Evolutionary conservation across 2,113 vertebrate species (phyloP).

Genomic region (Coptodon rendalli): DNA sequence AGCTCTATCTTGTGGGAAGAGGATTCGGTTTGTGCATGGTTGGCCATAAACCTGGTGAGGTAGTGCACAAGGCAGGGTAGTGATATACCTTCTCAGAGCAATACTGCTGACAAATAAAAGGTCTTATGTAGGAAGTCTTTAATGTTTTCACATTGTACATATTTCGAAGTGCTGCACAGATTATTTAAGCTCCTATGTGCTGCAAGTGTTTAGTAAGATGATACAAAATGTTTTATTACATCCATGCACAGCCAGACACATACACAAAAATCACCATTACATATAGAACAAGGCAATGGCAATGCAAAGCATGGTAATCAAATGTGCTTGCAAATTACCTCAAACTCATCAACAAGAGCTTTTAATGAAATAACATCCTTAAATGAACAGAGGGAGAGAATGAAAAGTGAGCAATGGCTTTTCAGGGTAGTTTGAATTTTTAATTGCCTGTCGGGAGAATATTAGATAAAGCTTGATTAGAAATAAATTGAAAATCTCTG

Average conservation of each 20-base stretch:
- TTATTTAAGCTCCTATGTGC: not conserved
- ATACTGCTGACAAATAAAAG: conserved; percentile 46
- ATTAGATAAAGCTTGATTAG: conserved; percentile 80
- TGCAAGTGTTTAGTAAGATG: not conserved
- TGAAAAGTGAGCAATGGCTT: conserved; percentile 78
- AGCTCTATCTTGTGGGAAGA: conserved; percentile 55
- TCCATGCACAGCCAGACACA: not conserved
- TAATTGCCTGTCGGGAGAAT: conserved; percentile 79
- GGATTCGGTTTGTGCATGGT: conserved; percentile 38
- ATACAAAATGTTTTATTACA: not conserved
- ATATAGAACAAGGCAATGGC: conserved; percentile 19
- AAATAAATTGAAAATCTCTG: conserved; percentile 80
- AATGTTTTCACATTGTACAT: not conserved
- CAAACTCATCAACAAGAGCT: conserved; percentile 75
- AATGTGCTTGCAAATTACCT: conserved; percentile 70
- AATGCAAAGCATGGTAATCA: conserved; percentile 65
- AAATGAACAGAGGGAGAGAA: conserved; percentile 72
- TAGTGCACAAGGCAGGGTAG: conserved; percentile 9
- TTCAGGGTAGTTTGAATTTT: conserved; percentile 75
- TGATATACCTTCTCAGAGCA: conserved; percentile 48
- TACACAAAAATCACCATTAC: not conserved
- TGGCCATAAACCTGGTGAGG: conserved; percentile 52
- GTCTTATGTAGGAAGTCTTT: not conserved
- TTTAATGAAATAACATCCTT: conserved; percentile 80
- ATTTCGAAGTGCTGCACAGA: not conserved